Evolutionary conservation across 2,888 invertebrate genomes (phyloP), one percentile per base, ranked within the genome.

Genomic region (Agonum fuliginosum): DNA sequence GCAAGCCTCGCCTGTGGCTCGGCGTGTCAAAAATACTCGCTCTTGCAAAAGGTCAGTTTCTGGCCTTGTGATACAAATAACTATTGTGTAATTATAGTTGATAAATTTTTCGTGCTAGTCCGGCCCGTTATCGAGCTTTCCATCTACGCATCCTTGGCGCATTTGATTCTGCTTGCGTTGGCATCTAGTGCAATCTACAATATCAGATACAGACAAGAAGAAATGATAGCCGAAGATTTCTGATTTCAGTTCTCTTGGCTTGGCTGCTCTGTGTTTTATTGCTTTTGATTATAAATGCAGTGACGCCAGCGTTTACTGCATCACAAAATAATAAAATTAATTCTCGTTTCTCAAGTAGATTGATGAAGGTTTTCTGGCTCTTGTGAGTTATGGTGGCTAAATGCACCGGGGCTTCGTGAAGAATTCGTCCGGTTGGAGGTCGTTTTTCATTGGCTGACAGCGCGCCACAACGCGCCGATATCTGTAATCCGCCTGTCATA

Each of bases 171-270:
- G 65, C 65, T 65, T 37, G 37, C 69, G 69, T 69, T 69, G 41
- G 41, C 43, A 37, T 12, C 69, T 43, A 10, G 22, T 17, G 19
- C 30, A 22, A 37, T 65, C 30, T 65, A 34, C 30, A 22, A 37
- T 65, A 65, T 65, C 65, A 65, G 65, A 65, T 65, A 37, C 30
- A 65, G 65, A 30, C 30, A 62, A 19, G 65, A 65, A 65, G 65
- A 34, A 65, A 34, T 34, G 19, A 65, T 34, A 65, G 65, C n/a
- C 20, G 2, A 22, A 19, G 65, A 34, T 65, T 34, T 65, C 12
- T 10, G 19, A 6, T 54, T 22, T 20, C 6, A 6, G 3, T 54
- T 22, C n/a, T 5, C 54, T 27, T 62, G 34, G 37, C 19, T 65
- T 19, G 65, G 22, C 24, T 3, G 17, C 65, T 65, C 17, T 24